Conservation (phyloP, 1,140 invertebrate genomes). For the Dendroctonus ponderosae region DNA sequence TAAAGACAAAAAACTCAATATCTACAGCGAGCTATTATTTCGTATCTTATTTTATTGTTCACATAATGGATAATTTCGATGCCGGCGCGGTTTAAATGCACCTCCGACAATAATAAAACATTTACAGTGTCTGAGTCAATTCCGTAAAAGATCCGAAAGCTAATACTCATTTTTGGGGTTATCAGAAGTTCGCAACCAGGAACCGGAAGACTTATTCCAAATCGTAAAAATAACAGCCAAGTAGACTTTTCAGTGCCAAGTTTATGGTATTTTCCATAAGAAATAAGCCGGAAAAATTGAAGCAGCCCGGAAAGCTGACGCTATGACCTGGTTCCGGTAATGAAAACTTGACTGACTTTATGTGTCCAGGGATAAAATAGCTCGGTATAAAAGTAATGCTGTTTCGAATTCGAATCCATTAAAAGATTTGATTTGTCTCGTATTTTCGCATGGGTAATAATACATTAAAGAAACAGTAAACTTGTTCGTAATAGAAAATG, state of each 20-base stretch:
- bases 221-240: constrained; percentile 18
- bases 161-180: neutral
- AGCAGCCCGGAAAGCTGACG: constrained; percentile 7
- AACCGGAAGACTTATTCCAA: constrained; percentile 4
- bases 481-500: too few relatives aligned
- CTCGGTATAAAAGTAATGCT: constrained; percentile 4
- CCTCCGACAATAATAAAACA: too few relatives aligned
- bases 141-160: too few relatives aligned
- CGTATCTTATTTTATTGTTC: too few relatives aligned
- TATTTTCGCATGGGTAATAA: neutral
- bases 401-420: neutral
- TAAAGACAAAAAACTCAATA: too few relatives aligned
- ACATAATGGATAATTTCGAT: too few relatives aligned
- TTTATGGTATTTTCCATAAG: constrained; percentile 25
- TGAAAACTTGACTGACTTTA: constrained; percentile 20
- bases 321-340: constrained; percentile 14
- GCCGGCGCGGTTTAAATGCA: too few relatives aligned
- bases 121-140: too few relatives aligned
- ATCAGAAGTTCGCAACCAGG: constrained; percentile 3
- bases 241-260: constrained; percentile 17
- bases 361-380: constrained; percentile 19
- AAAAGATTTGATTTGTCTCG: neutral
- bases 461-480: too few relatives aligned
- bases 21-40: too few relatives aligned
- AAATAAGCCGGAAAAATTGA: constrained; percentile 27